These are phyloP conservation scores for Mesocricetus auratus DNA, from an alignment of 2,113 vertebrate species.

Conservation along the genomic window DNA sequence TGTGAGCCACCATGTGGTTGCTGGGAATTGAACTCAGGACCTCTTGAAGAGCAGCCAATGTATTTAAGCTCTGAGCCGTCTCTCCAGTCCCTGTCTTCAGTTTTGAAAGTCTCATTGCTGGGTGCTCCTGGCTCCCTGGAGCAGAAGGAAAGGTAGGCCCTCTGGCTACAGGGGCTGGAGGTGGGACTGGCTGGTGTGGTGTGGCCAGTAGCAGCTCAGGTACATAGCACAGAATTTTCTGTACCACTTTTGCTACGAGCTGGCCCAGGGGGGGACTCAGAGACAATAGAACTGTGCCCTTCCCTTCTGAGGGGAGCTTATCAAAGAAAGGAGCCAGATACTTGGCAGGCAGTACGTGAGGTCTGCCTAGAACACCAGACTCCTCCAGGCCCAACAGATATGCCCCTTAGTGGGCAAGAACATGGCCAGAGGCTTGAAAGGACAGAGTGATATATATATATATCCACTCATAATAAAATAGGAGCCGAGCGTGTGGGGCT, in stretches of 20 bases:
- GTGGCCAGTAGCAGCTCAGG: neutral
- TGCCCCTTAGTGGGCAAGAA: neutral
- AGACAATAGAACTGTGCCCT: neutral
- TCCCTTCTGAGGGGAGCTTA: neutral
- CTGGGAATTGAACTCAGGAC: too few species aligned
- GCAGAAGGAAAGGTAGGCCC: neutral
- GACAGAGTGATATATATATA: neutral
- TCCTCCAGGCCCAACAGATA: neutral
- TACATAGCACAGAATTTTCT: neutral
- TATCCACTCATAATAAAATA: neutral
- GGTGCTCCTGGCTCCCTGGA: neutral
- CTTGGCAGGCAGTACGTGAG: too few species aligned
- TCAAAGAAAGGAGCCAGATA: neutral
- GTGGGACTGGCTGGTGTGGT: neutral
- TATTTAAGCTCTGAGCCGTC: too few species aligned
- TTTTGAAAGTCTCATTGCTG: constrained; percentile 3
- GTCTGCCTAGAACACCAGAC: neutral
- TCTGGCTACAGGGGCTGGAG: too few species aligned
- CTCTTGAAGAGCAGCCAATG: too few species aligned
- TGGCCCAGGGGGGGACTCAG: neutral
- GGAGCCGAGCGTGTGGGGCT: neutral
- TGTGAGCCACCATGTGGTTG: too few species aligned
- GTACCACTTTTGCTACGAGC: neutral
- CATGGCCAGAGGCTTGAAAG: neutral
- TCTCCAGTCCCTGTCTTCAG: too few species aligned